Evolutionary conservation across 2,888 invertebrate species (phyloP).

Genomic region (Rhogogaster chlorosoma): DNA sequence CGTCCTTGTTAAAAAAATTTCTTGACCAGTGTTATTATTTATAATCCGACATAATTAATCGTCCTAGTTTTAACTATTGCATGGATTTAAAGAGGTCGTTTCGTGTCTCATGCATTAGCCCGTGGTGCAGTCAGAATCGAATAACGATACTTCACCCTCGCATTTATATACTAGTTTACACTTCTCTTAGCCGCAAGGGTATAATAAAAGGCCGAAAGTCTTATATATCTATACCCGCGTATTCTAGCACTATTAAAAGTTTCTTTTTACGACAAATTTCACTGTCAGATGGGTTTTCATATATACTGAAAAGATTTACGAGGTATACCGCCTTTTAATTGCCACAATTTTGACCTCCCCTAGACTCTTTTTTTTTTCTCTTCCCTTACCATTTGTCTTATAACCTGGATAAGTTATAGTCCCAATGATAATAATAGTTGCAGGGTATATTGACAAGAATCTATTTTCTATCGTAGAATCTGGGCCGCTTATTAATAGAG

Average conservation of each 20-base stretch:
- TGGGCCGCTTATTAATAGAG: background rate
- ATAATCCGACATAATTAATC: background rate
- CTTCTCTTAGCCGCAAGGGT: background rate
- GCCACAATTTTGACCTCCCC: background rate
- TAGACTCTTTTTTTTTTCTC: background rate
- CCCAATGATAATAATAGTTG: background rate
- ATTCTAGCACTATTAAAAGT: conserved; percentile 16
- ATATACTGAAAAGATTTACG: background rate
- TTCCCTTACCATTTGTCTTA: background rate
- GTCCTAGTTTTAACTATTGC: background rate
- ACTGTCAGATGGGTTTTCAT: background rate
- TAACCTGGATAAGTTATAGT: background rate
- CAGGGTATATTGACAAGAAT: background rate
- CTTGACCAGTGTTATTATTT: too few species aligned
- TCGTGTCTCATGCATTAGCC: background rate
- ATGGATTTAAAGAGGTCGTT: background rate
- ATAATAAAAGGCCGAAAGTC: conserved; percentile 2
- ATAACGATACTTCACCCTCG: background rate
- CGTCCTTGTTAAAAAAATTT: too few species aligned
- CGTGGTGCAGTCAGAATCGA: background rate
- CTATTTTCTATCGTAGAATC: background rate
- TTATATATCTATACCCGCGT: background rate
- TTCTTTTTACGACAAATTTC: conserved; percentile 25
- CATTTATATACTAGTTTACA: conserved; percentile 11
- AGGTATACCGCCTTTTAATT: conserved; percentile 2